phyloP scores from a whole-genome alignment of 2,888 invertebrate species.

The Rugalucina vietnamica region DNA sequence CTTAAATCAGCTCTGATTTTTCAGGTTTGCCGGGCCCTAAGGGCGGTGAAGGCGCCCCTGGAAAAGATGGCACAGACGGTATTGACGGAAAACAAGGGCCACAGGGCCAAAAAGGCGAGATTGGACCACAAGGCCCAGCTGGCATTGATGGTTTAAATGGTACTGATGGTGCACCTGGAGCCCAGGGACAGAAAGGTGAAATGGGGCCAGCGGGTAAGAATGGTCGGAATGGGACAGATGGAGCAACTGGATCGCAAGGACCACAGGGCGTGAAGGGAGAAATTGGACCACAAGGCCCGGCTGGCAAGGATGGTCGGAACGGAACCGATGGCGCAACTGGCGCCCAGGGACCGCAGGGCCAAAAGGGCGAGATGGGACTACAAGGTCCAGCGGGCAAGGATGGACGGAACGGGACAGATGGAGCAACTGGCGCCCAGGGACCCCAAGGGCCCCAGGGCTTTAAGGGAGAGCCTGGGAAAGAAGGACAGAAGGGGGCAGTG shows the following conservation, averaged over 20 bases:
- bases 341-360: conserved; percentile 19
- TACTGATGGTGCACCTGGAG: conserved; percentile 28
- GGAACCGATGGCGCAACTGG: conserved; percentile 37
- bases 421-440: conserved; percentile 24
- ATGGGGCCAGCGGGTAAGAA: conserved; percentile 28
- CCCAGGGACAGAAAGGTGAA: conserved; percentile 21
- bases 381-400: conserved; percentile 25
- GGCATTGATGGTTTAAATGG: conserved; percentile 37
- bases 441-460: conserved; percentile 26
- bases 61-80: conserved; percentile 32
- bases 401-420: conserved; percentile 18
- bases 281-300: conserved; percentile 22
- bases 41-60: conserved; percentile 25
- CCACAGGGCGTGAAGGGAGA: conserved; percentile 23
- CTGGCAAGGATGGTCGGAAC: conserved; percentile 29
- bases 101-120: conserved; percentile 22
- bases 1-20: too few relatives aligned
- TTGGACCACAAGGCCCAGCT: conserved; percentile 21
- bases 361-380: conserved; percentile 30
- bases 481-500: conserved; percentile 27
- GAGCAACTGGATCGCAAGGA: conserved; percentile 16
- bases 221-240: conserved; percentile 27
- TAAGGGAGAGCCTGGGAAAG: conserved; percentile 22
- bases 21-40: not conserved
- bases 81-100: conserved; percentile 25